Percentiles rank a stretch among this genome's conserved stretches.
phyloP scores from a whole-genome alignment of 2,797 vertebrate genomes.

The Nasua narica region DNA sequence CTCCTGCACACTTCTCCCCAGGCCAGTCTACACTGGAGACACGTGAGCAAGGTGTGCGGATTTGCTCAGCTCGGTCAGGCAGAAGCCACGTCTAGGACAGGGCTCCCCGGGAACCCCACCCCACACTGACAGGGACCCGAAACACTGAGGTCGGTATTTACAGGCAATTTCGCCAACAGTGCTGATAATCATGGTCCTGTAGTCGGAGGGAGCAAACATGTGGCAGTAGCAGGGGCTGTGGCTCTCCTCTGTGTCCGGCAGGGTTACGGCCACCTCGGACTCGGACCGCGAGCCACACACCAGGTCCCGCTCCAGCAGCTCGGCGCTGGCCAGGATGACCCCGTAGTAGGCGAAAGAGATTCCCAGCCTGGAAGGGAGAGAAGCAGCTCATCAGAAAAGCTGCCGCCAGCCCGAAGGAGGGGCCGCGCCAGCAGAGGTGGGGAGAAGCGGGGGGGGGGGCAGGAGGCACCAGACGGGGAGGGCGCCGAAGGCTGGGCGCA shows the following conservation, averaged over 20 bases:
- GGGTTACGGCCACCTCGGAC: slow-evolving; percentile 31
- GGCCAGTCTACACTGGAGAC: neutral
- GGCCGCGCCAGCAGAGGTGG: neutral
- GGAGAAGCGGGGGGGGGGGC: neutral
- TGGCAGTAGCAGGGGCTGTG: slow-evolving; percentile 88
- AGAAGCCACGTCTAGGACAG: neutral
- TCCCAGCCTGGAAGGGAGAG: slow-evolving; percentile 88
- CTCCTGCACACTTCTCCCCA: neutral
- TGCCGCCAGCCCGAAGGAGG: neutral
- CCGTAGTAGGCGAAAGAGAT: slow-evolving; percentile 95
- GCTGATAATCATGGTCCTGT: slow-evolving; percentile 94
- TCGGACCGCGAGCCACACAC: slow-evolving; percentile 80
- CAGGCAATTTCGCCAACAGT: slow-evolving; percentile 90
- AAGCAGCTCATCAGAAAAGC: neutral
- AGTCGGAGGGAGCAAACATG: slow-evolving; percentile 86
- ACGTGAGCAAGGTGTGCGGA: fast-evolving
- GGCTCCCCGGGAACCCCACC: neutral
- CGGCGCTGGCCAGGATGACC: slow-evolving; percentile 92
- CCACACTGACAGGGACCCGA: neutral
- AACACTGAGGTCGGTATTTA: slow-evolving; percentile 71
- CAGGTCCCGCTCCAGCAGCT: slow-evolving; percentile 92
- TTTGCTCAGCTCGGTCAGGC: neutral
- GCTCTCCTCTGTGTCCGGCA: slow-evolving; percentile 59
- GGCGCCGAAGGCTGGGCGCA: neutral
- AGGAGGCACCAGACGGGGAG: fast-evolving